phyloP scores from a whole-genome alignment of 2,888 invertebrate species.

The Acholoe squamosa region DNA sequence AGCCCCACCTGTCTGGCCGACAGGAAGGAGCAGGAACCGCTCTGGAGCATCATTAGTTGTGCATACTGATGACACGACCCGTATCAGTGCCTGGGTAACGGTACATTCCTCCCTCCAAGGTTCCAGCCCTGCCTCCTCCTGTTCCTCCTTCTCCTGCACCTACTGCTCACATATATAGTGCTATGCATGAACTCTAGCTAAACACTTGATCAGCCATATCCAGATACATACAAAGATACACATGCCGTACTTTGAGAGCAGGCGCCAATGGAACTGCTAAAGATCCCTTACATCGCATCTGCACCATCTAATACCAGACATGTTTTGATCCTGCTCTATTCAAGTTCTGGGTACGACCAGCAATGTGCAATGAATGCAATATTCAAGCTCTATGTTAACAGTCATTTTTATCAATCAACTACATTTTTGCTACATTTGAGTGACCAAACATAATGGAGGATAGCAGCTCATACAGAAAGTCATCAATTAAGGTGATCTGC shows the following conservation, averaged over 20 bases:
- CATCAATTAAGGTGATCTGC: too few species aligned
- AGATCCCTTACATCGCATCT: background rate
- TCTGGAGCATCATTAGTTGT: constrained; percentile 22
- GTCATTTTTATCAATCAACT: too few species aligned
- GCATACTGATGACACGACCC: constrained; percentile 37
- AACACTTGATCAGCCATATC: background rate
- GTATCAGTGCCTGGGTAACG: background rate
- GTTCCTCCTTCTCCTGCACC: background rate
- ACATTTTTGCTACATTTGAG: too few species aligned
- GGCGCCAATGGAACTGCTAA: too few species aligned
- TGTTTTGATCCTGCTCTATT: background rate
- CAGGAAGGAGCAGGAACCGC: background rate
- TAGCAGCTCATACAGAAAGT: too few species aligned
- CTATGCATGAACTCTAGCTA: background rate
- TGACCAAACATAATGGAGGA: too few species aligned
- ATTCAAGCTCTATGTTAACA: too few species aligned
- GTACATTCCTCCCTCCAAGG: background rate
- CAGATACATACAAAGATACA: background rate
- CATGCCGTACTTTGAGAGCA: too few species aligned
- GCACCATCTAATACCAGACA: background rate
- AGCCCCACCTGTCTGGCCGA: background rate
- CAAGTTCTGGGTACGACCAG: background rate
- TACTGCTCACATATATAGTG: background rate
- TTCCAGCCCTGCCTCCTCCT: too few species aligned
- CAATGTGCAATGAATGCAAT: background rate